These are phyloP conservation scores for Hexactinellida sp. DNA, from an alignment of 37 sponge, comb jelly and placozoan species.

Conservation along the genomic window DNA sequence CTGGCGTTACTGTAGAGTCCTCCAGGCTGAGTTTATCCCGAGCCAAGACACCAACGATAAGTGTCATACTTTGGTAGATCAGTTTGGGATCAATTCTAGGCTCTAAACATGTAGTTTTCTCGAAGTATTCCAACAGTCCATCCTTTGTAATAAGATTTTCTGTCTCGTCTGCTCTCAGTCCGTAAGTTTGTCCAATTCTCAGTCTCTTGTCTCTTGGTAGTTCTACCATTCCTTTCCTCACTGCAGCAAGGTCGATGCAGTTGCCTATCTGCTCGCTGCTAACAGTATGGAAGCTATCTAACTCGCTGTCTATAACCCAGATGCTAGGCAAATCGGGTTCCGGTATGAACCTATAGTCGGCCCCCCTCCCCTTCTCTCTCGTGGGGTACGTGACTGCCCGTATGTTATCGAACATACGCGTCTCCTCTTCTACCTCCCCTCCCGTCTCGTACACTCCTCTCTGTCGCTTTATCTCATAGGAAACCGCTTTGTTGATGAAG, in stretches of 20 bases:
- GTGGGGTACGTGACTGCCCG: slow-evolving; percentile 24
- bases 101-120: not conserved
- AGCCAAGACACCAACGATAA: not conserved
- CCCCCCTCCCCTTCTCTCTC: slow-evolving; percentile 21
- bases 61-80: not conserved
- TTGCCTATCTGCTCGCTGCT: not conserved
- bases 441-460: slow-evolving; percentile 28
- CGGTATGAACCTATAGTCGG: slow-evolving; percentile 36
- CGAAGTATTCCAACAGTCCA: not conserved
- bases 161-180: not conserved
- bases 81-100: not conserved
- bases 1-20: not conserved
- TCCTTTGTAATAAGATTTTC: not conserved
- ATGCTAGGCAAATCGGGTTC: slow-evolving; percentile 41
- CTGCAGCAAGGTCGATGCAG: not conserved
- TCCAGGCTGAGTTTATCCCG: not conserved
- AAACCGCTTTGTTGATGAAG: slow-evolving; percentile 34
- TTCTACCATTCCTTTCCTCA: not conserved
- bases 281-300: not conserved
- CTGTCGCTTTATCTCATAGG: slow-evolving; percentile 45
- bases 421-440: slow-evolving; percentile 27
- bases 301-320: not conserved
- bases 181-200: not conserved
- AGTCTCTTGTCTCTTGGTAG: not conserved
- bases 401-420: slow-evolving; percentile 36